Base-by-base conservation (phyloP, 2,797 vertebrate species). In the Ciconia nigra region DNA sequence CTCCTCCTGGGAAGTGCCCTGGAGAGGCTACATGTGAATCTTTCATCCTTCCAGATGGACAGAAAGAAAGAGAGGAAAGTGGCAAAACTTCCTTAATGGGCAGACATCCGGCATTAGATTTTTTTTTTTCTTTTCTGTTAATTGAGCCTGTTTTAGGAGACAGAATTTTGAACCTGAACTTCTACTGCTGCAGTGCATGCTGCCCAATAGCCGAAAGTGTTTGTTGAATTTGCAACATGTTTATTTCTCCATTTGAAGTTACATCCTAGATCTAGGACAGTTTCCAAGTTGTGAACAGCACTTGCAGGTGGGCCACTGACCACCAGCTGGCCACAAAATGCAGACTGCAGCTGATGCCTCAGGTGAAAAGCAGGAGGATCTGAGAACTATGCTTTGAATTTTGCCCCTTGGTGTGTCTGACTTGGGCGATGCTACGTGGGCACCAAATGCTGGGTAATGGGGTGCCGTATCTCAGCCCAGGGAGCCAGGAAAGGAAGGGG, bases 381-480 rank as follows among this genome's bases (percentile, higher is more conserved):
- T 31, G 12, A 15, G 14, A 94, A 62, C 11, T 51, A 20, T 14
- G 5, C 33, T 70, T 55, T 61, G 21, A 92, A 35, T 61, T 19
- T 66, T 93, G 15, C 12, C 13, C 17, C 33, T 63, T 42, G 8
- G 2, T 35, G 25, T 61, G 35, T n/a, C 71, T 67, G 49, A 62
- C 10, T 52, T 73, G 37, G 28, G 24, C 0, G 0, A 63, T 22
- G 39, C 11, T 29, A 11, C 2, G 0, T 18, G 15, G 35, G 15
- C 18, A 85, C 9, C 3, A 3, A 74, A 76, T 7, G 7, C 12
- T 1, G 0, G 9, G 8, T 65, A 33, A 44, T 3, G 2, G 6
- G 31, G 15, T 10, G 12, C 13, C 44, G 26, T 7, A 4, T 29
- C 22, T 82, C 54, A 90, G 63, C 5, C 18, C 33, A 61, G 29